These are phyloP conservation scores for Deroptyus accipitrinus DNA, from an alignment of 2,113 vertebrate species.

Conservation along the genomic window DNA sequence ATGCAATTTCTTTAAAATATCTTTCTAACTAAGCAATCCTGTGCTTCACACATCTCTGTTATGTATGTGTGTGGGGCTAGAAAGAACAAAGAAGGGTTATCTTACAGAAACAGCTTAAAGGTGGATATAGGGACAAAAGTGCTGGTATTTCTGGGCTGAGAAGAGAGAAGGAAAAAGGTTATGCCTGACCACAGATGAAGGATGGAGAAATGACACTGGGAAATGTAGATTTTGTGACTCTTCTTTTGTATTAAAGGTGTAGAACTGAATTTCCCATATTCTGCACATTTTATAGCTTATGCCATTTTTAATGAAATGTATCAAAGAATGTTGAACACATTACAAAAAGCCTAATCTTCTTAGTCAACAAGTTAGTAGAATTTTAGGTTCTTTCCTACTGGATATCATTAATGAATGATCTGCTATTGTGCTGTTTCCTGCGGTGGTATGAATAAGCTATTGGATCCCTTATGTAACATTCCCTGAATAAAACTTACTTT, in stretches of 20 bases:
- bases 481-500: neutral
- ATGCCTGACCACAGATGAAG: accelerated
- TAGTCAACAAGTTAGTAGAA: neutral
- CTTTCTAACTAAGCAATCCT: neutral
- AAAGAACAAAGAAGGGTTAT: accelerated
- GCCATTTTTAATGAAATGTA: accelerated
- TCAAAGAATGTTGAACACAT: neutral
- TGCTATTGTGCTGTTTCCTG: neutral
- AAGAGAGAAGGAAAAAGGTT: neutral
- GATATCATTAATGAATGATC: neutral
- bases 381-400: neutral
- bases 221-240: neutral
- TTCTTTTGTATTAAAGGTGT: neutral
- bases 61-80: neutral
- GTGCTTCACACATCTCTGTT: neutral
- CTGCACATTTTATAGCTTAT: neutral
- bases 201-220: neutral
- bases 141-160: neutral
- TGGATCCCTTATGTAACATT: neutral
- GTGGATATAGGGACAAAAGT: neutral
- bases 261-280: neutral
- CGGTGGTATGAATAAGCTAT: neutral
- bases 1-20: neutral
- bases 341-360: neutral
- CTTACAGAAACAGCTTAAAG: neutral